Evolutionary conservation across 2,888 invertebrate genomes (phyloP).

Genomic region (Orchesella flavescens): DNA sequence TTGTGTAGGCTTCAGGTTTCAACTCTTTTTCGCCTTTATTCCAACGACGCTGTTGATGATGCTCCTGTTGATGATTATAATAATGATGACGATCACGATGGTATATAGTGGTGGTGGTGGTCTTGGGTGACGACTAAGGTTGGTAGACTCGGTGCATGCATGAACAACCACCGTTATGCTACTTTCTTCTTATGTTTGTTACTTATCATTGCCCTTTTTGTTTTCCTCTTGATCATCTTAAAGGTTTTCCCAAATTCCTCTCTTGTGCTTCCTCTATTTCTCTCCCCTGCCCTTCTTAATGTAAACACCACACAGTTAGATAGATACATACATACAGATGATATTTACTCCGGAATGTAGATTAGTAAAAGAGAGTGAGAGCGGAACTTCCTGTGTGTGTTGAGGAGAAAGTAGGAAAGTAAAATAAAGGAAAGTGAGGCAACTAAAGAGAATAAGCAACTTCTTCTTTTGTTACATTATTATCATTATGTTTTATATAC

Average conservation of each 20-base stretch:
- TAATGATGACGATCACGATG: slow-evolving; percentile 51
- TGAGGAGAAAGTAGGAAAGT: slow-evolving; percentile 22
- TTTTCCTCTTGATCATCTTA: slow-evolving; percentile 21
- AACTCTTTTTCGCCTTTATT: slow-evolving; percentile 23
- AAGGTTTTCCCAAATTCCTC: neutral
- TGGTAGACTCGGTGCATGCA: neutral
- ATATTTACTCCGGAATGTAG: slow-evolving; percentile 33
- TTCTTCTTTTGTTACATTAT: slow-evolving; percentile 43
- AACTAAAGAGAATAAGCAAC: slow-evolving; percentile 36
- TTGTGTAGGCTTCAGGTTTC: neutral
- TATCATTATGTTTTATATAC: slow-evolving; percentile 28
- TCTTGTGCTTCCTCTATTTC: neutral
- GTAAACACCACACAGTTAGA: neutral
- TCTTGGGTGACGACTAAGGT: too few species aligned
- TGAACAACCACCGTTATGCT: neutral
- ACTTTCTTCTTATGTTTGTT: neutral
- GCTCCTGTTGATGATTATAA: slow-evolving; percentile 57
- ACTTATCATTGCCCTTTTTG: neutral
- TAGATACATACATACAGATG: neutral
- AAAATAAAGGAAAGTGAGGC: slow-evolving; percentile 27
- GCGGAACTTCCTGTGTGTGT: slow-evolving; percentile 20
- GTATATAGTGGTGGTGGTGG: too few species aligned
- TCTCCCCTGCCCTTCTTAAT: neutral
- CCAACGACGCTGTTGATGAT: slow-evolving; percentile 54
- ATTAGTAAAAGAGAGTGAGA: slow-evolving; percentile 35